Percentiles rank a stretch among this genome's conserved stretches.
These are phyloP conservation scores for Lamellibrachia luymesi DNA, from an alignment of 1,140 invertebrate genomes.

Conservation along the genomic window DNA sequence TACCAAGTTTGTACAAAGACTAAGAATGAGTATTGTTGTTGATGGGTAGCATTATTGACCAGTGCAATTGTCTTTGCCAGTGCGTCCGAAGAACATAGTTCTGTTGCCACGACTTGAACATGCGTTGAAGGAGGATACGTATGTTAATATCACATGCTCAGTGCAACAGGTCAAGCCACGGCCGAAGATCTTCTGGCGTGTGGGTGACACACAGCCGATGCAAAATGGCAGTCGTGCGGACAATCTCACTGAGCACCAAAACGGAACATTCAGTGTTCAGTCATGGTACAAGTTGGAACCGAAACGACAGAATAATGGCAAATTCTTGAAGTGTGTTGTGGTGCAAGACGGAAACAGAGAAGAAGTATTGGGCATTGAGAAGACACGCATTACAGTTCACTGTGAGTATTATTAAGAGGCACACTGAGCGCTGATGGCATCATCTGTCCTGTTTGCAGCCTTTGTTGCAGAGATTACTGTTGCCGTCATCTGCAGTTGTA, in stretches of 20 bases:
- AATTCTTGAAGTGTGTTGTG: not conserved
- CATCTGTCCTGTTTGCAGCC: too few relatives aligned
- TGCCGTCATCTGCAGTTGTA: too few relatives aligned
- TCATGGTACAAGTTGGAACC: not conserved
- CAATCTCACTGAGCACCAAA: not conserved
- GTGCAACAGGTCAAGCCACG: not conserved
- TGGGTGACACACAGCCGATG: not conserved
- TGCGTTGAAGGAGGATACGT: not conserved
- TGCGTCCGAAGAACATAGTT: not conserved
- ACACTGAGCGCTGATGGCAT: too few relatives aligned
- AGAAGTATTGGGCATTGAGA: not conserved
- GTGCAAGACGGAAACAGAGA: not conserved
- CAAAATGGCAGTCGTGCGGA: not conserved
- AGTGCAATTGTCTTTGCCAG: not conserved
- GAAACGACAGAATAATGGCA: not conserved
- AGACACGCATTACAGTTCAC: not conserved
- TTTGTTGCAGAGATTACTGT: too few relatives aligned
- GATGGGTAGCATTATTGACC: not conserved
- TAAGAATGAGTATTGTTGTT: not conserved
- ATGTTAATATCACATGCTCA: not conserved
- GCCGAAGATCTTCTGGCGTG: not conserved
- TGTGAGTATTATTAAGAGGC: not conserved
- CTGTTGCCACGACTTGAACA: not conserved
- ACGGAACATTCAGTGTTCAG: not conserved
- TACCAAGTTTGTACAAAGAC: not conserved